These are phyloP conservation scores for Periplaneta americana DNA, from an alignment of 1,140 invertebrate genomes.

Conservation along the genomic window DNA sequence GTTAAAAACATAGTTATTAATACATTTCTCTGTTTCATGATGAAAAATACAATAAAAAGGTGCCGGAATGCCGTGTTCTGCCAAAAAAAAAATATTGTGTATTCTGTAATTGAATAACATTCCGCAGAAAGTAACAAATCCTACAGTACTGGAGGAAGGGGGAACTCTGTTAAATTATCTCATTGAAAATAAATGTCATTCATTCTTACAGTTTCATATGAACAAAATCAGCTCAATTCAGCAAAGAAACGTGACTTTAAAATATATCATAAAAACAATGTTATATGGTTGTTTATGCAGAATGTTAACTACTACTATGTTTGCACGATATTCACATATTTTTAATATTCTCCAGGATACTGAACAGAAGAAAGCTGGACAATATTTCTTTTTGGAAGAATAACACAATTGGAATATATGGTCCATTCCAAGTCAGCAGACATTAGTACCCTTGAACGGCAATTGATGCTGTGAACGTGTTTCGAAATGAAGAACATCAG, in stretches of 20 bases:
- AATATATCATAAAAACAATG: background rate
- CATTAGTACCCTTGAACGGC: too few species aligned
- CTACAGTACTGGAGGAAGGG: too few species aligned
- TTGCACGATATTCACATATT: slow-evolving; percentile 9
- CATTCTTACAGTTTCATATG: background rate
- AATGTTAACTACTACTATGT: too few species aligned
- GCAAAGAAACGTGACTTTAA: background rate
- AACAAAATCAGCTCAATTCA: background rate
- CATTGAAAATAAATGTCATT: background rate
- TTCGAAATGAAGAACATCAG: background rate
- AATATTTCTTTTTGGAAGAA: slow-evolving; percentile 99
- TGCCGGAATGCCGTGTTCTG: too few species aligned
- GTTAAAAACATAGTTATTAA: too few species aligned
- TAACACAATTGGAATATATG: slow-evolving; percentile 37
- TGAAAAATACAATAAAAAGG: too few species aligned
- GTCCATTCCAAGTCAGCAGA: background rate
- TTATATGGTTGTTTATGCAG: too few species aligned
- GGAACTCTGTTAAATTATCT: background rate
- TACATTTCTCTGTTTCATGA: too few species aligned
- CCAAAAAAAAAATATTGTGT: too few species aligned
- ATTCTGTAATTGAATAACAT: too few species aligned
- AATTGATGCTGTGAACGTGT: background rate
- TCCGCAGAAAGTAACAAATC: too few species aligned
- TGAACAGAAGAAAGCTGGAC: slow-evolving; percentile 94
- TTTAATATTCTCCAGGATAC: slow-evolving; percentile 64